Evolutionary conservation across 2,888 invertebrate genomes (phyloP).

Genomic region (Platerodrilus igneus): DNA sequence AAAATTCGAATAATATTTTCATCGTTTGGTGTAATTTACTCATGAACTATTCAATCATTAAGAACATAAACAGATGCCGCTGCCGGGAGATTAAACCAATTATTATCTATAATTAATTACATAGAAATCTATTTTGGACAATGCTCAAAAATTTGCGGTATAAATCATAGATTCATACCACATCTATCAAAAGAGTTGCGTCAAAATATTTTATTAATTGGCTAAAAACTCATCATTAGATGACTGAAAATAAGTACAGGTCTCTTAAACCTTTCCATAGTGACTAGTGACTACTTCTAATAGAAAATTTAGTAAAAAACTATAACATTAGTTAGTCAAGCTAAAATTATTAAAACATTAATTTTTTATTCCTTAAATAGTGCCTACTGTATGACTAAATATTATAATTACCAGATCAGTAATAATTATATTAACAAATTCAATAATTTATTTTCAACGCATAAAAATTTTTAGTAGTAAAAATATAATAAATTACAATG

Average conservation of each 20-base stretch:
- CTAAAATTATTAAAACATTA: slow-evolving; percentile 59
- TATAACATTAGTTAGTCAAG: slow-evolving; percentile 63
- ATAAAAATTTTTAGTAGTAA: slow-evolving; percentile 38
- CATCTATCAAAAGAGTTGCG: slow-evolving; percentile 60
- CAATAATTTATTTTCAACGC: slow-evolving; percentile 52
- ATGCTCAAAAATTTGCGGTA: slow-evolving; percentile 79
- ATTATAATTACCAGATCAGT: slow-evolving; percentile 45
- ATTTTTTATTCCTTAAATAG: slow-evolving; percentile 68
- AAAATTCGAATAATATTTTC: slow-evolving; percentile 61
- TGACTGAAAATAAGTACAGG: slow-evolving; percentile 66
- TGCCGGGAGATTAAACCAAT: slow-evolving; percentile 62
- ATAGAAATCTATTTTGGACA: slow-evolving; percentile 67
- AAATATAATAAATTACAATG: slow-evolving; percentile 35
- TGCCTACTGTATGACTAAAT: slow-evolving; percentile 54
- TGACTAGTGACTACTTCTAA: slow-evolving; percentile 60
- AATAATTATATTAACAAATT: slow-evolving; percentile 52
- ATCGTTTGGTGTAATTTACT: slow-evolving; percentile 62
- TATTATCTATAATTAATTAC: slow-evolving; percentile 57
- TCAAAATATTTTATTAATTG: slow-evolving; percentile 56
- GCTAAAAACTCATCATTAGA: slow-evolving; percentile 55
- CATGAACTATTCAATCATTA: slow-evolving; percentile 60
- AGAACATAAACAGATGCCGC: slow-evolving; percentile 63
- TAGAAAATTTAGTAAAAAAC: slow-evolving; percentile 55
- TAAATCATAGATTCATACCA: slow-evolving; percentile 76
- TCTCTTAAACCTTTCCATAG: slow-evolving; percentile 66